A percentile compares a stretch with the other conserved stretches of the same genome.
phyloP scores from a whole-genome alignment of 37 sponge, comb jelly and placozoan genomes.

The Eunapius fragilis region DNA sequence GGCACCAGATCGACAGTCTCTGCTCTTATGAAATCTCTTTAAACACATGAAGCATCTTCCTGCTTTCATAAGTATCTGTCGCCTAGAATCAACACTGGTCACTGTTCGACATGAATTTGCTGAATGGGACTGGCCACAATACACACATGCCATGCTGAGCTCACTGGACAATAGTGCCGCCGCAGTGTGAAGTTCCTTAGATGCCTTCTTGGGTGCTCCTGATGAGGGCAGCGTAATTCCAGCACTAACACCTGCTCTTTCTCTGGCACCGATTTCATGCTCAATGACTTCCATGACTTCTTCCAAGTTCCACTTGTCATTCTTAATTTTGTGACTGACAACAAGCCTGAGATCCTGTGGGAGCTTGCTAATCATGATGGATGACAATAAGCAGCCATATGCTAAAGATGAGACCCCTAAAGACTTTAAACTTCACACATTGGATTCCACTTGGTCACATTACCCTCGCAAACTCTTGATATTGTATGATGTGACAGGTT shows the following conservation, averaged over 20 bases:
- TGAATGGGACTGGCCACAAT: background rate
- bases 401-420: conserved; percentile 14
- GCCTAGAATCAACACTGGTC: background rate
- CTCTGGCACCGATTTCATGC: conserved; percentile 14
- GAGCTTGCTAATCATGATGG: background rate
- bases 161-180: too few relatives aligned
- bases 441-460: background rate
- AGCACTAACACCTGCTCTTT: background rate
- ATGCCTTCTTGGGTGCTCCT: background rate
- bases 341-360: conserved; percentile 22
- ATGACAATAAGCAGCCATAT: conserved; percentile 21
- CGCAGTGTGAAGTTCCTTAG: background rate
- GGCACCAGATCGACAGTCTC: background rate
- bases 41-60: conserved; percentile 9
- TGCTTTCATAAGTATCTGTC: background rate
- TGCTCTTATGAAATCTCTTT: background rate
- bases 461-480: conserved; percentile 1
- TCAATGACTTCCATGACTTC: conserved; percentile 1
- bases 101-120: background rate
- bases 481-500: conserved; percentile 7
- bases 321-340: conserved; percentile 6
- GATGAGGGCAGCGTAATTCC: background rate
- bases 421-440: conserved; percentile 19
- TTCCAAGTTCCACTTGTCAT: conserved; percentile 23
- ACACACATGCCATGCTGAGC: background rate